Percentiles rank a stretch among this genome's conserved stretches.
Conservation (phyloP, 2,888 invertebrate species). For the Tyria jacobaeae region DNA sequence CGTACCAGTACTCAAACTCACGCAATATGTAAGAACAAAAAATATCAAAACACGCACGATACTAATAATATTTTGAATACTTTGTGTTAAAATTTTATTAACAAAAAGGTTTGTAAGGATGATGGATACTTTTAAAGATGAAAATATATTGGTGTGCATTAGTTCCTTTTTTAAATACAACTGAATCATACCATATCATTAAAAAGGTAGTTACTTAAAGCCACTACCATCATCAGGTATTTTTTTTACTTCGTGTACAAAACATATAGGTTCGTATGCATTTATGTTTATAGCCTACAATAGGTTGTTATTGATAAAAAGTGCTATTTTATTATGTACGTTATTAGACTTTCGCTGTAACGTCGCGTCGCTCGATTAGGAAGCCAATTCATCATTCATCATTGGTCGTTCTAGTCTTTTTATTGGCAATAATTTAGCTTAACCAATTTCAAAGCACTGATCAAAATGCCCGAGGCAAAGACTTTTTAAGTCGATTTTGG, state of each 20-base stretch:
- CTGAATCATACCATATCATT: too few species aligned
- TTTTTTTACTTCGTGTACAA: not conserved
- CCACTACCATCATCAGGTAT: too few species aligned
- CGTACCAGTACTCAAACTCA: too few species aligned
- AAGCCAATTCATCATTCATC: slow-evolving; percentile 36
- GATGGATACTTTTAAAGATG: too few species aligned
- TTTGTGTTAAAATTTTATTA: too few species aligned
- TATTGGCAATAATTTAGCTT: slow-evolving; percentile 38
- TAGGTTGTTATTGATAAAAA: slow-evolving; percentile 36
- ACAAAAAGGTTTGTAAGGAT: too few species aligned
- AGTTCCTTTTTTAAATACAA: not conserved
- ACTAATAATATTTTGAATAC: too few species aligned
- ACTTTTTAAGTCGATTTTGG: slow-evolving; percentile 19
- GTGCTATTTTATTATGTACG: slow-evolving; percentile 6
- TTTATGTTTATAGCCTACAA: slow-evolving; percentile 9
- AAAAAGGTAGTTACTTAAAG: too few species aligned
- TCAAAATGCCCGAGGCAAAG: slow-evolving; percentile 29
- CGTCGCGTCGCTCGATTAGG: slow-evolving; percentile 6
- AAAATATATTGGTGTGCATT: too few species aligned
- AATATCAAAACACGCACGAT: too few species aligned
- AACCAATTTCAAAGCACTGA: slow-evolving; percentile 23
- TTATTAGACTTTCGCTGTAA: slow-evolving; percentile 16
- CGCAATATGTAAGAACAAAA: too few species aligned
- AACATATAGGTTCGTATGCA: not conserved
- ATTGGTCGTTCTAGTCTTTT: slow-evolving; percentile 23